phyloP scores from a whole-genome alignment of 1,140 invertebrate genomes.

The Calephelis virginiensis region DNA sequence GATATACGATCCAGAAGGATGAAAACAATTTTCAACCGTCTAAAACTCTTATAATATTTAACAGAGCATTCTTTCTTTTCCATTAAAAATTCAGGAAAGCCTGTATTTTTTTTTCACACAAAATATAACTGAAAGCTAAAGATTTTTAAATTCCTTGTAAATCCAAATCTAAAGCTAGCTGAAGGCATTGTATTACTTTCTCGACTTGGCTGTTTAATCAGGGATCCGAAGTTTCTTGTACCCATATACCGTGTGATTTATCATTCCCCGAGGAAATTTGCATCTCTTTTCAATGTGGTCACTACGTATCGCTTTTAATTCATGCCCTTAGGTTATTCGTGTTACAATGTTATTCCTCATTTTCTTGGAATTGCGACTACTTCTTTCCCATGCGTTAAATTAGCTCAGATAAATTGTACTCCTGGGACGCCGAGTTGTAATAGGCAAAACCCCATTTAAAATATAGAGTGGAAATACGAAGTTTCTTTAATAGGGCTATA shows the following conservation, averaged over 20 bases:
- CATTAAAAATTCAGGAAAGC: too few species aligned
- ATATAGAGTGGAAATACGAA: neutral
- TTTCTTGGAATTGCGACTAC: constrained; percentile 14
- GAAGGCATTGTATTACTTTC: constrained; percentile 6
- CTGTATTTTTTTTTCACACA: too few species aligned
- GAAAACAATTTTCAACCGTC: too few species aligned
- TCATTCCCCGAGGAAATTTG: constrained; percentile 15
- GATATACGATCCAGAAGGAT: too few species aligned
- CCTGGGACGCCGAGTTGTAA: constrained; percentile 11
- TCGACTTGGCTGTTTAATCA: constrained; percentile 9
- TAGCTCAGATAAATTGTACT: constrained; percentile 15
- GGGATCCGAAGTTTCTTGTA: constrained; percentile 12
- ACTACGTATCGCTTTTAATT: constrained; percentile 15
- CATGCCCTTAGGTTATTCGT: constrained; percentile 18
- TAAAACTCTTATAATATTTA: too few species aligned
- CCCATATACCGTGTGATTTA: constrained; percentile 10
- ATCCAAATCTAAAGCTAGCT: neutral
- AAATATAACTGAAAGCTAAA: neutral
- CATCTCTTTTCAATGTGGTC: constrained; percentile 17
- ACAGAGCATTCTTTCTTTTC: too few species aligned
- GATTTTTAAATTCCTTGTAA: neutral
- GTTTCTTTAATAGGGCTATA: neutral
- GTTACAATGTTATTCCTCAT: constrained; percentile 15
- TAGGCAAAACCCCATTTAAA: constrained; percentile 16
- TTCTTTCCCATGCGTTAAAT: constrained; percentile 18